Evolutionary conservation across 2,797 vertebrate species (phyloP), one percentile per base, ranked within the genome.

Genomic region (Leontocebus nigricollis): DNA sequence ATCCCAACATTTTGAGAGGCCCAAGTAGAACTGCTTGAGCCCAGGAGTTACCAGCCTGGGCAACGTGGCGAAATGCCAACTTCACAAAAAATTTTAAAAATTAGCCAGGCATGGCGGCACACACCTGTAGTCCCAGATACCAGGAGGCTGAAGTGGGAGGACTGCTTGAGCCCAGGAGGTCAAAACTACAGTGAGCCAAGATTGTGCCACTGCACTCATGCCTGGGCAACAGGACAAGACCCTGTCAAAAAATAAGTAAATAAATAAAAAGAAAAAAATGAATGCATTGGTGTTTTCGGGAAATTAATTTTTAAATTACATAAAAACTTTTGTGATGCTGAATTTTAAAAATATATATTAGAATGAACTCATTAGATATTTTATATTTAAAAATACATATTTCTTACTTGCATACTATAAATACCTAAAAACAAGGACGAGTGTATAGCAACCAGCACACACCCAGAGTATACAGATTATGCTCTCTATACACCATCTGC

Each of bases 291-390:
- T 94, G 55, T 81, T 94, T 84, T 46, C n/a, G 12, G 72, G 2
- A 93, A 95, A 82, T 84, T 83, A 93, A 84, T 81, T 87, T 96
- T 97, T 81, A n/a, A 90, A 19, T 88, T 88, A 57, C 27, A 91
- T 77, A 86, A 96, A 92, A 86, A 86, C 39, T 59, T 57, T 90
- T 93, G 39, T 93, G 55, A 88, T 87, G 22, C 67, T 79, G 13
- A 94, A 93, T 82, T 67, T 91, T 55, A 94, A 91, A 50, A 83
- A 46, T 19, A 79, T 77, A 0, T 64, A 64, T 70, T 30, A 88
- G 41, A 93, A 89, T 92, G n/a, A 95, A 92, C 36, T 52, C 22
- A 81, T 73, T 85, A 55, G 70, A 77, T 57, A 83, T 93, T 94
- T 92, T 93, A 92, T 75, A 90, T 85, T 89, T 92, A 26, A 86